Conservation (phyloP, 2,797 vertebrate species). For the Rhynchonycteris naso region DNA sequence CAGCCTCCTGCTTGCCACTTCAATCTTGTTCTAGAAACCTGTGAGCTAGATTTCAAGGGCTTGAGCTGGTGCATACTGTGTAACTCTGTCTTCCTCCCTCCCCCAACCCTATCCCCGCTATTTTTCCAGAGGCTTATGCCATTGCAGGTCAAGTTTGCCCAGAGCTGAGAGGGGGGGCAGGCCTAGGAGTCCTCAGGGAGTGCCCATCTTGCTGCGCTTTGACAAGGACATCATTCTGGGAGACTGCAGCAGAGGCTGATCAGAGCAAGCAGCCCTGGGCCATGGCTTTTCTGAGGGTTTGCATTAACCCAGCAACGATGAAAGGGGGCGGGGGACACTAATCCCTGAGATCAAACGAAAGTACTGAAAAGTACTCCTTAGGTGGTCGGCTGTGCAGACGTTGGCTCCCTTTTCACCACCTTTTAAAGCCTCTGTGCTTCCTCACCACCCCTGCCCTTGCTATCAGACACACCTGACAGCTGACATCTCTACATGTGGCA, state of each 20-base stretch:
- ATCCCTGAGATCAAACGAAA: not conserved
- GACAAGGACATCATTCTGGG: not conserved
- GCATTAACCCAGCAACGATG: not conserved
- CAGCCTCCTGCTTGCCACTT: constrained; percentile 53
- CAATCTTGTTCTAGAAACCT: constrained; percentile 33
- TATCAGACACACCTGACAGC: constrained; percentile 21
- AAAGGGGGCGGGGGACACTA: not conserved
- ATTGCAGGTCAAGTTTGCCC: not conserved
- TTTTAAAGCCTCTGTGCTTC: not conserved
- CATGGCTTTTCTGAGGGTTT: not conserved
- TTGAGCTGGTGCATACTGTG: constrained; percentile 14
- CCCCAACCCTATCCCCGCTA: not conserved
- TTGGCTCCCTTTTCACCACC: no score
- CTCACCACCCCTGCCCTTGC: not conserved
- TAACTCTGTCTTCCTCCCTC: not conserved
- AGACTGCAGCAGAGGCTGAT: not conserved
- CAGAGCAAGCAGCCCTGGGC: not conserved
- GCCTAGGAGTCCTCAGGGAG: not conserved
- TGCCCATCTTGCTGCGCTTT: not conserved
- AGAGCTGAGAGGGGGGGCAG: not conserved
- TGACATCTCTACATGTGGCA: not conserved
- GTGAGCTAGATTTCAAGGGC: constrained; percentile 50
- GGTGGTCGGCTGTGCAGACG: not conserved
- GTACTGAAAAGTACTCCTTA: not conserved
- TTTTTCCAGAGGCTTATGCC: constrained; percentile 15